Base-by-base conservation (phyloP, 1,140 invertebrate genomes). In the Sycophaga agraensis region DNA sequence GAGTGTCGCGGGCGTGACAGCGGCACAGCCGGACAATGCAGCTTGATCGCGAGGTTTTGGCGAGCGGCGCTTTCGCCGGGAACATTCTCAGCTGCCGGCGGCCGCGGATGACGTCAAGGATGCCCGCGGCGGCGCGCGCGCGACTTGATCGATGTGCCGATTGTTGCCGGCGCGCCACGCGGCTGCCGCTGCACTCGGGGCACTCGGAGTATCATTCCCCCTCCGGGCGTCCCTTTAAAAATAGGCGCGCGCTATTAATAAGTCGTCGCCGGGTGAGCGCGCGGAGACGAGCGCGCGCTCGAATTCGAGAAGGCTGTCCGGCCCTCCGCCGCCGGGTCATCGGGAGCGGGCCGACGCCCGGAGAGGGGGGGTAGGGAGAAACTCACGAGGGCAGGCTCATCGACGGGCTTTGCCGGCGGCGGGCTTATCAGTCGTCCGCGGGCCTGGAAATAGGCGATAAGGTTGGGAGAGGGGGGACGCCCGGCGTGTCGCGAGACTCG, bases 71-170 rank as follows among this genome's bases (percentile, higher is more conserved):
- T 8, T 2, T 21, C 19, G 19, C 35, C 19, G 34, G 31, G 7
- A 1, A 21, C 1, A 7, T 1, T 7, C 21, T 3, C 31, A 8
- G 16, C 6, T 19, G 35, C 31, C 31, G 2, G 16, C n/a, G 48
- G 16, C 31, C 9, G 48, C 0, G 17, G 11, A n/a, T n/a, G n/a
- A n/a, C n/a, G n/a, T n/a, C n/a, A n/a, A n/a, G n/a, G n/a, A n/a
- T n/a, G n/a, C n/a, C n/a, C n/a, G n/a, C n/a, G n/a, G n/a, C n/a
- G n/a, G 43, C 19, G 19, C 17, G 28, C 1, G 49, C 34, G 45
- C 12, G 40, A 60, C 28, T 53, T 54, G 58, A 60, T 60, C 58
- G 58, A 60, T 54, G 58, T 26, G 40, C 50, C 58, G 58, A 60
- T 60, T 60, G 58, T 46, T 46, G 40, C 28, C 49, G 17, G 8